phyloP scores from a whole-genome alignment of 2,113 vertebrate species.

The Ellobius talpinus region DNA sequence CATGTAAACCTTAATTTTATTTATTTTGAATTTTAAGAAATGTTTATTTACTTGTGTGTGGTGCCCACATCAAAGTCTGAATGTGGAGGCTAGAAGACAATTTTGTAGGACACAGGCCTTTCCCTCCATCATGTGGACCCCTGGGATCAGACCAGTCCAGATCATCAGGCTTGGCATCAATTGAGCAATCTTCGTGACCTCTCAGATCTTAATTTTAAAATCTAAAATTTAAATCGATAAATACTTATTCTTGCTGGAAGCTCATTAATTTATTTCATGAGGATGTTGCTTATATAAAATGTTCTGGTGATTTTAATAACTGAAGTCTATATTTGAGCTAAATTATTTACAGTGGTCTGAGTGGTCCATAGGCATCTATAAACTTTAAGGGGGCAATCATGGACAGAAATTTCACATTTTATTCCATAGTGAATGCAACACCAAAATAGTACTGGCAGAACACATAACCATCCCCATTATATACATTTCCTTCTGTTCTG shows the following conservation, averaged over 20 bases:
- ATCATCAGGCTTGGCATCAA: neutral
- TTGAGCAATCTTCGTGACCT: neutral
- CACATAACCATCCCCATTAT: too few species aligned
- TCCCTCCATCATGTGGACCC: neutral
- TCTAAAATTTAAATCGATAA: slow-evolving; percentile 14
- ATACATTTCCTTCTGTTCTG: too few species aligned
- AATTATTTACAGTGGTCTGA: neutral
- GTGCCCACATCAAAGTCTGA: neutral
- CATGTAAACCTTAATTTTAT: neutral
- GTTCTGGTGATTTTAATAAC: neutral
- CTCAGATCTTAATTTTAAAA: slow-evolving; percentile 3
- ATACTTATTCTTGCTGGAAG: neutral
- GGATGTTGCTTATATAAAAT: neutral
- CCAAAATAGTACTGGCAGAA: neutral
- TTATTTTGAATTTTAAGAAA: neutral
- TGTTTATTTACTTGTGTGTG: neutral
- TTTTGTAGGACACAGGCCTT: neutral
- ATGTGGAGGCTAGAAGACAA: neutral
- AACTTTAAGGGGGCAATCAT: neutral
- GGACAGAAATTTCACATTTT: neutral
- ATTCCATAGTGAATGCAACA: neutral
- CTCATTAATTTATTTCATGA: neutral
- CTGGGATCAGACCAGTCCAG: neutral
- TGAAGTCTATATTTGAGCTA: neutral
- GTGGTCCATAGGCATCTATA: neutral